phyloP scores from a whole-genome alignment of 2,113 vertebrate species.

The Athene cunicularia region DNA sequence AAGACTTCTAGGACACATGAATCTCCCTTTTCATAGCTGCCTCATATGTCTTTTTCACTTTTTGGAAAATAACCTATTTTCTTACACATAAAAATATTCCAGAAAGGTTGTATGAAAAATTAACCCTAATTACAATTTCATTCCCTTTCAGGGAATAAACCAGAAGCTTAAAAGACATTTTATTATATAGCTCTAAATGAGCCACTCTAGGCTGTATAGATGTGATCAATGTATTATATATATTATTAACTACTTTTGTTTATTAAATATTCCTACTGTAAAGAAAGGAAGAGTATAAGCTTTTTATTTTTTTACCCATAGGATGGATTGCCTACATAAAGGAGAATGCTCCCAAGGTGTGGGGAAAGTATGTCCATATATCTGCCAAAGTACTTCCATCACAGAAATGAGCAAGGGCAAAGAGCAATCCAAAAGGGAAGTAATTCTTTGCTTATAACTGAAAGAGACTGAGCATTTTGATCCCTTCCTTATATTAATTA shows the following conservation, averaged over 20 bases:
- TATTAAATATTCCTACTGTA: not conserved
- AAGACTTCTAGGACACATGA: not conserved
- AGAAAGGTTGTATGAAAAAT: slow-evolving; percentile 19
- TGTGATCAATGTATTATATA: not conserved
- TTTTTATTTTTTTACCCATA: not conserved
- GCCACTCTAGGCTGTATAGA: not conserved
- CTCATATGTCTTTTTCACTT: not conserved
- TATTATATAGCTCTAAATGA: not conserved
- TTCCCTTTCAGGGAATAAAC: slow-evolving; percentile 26
- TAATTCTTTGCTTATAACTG: not conserved
- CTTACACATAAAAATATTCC: not conserved
- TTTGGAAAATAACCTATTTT: not conserved
- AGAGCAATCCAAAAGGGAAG: not conserved
- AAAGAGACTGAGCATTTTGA: not conserved
- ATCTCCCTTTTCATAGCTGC: not conserved
- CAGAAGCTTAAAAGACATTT: not conserved
- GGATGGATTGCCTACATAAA: not conserved
- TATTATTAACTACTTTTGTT: not conserved
- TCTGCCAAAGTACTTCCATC: not conserved
- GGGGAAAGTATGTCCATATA: not conserved
- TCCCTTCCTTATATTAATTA: not conserved
- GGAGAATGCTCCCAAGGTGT: not conserved
- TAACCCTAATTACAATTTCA: slow-evolving; percentile 22
- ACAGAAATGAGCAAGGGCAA: not conserved
- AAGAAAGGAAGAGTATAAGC: not conserved